Base-by-base conservation (phyloP, 2,797 vertebrate genomes). In the Pogonophryne albipinna region DNA sequence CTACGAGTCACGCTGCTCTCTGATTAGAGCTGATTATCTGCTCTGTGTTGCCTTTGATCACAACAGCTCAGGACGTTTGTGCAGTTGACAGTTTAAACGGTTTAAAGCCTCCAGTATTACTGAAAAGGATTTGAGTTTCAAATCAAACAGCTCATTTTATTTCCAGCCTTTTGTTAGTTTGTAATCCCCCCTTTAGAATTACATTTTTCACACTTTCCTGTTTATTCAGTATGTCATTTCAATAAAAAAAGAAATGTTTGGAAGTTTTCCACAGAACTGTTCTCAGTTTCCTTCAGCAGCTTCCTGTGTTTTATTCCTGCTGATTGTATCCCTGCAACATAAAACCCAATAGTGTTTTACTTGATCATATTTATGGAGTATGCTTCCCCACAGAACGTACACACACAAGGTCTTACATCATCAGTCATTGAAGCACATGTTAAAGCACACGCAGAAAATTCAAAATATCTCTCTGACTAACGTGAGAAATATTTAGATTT, bases 1-100 rank as follows among this genome's bases (percentile, higher is more conserved):
- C 57, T 45, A 51, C 14, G 0, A 50, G 70, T 77, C 76, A 57
- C 13, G 66, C 80, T 56, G 80, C 64, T 66, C 53, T 42, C 53
- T 63, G 61, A 53, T 81, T 61, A 58, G 68, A 49, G 34, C 82
- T 23, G 78, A 86, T 88, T 83, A 76, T 78, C 79, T 64, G 66
- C 72, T 59, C 60, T 70, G 71, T 78, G 73, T 51, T 23, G 65
- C 51, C 80, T 87, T 89, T 89, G 79, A 87, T 84, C 81, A 60
- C 8, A 41, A 13, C 57, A 27, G 83, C 70, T 79, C 66, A 53
- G 53, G 34, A 59, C 3, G 19, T 51, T 70, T 63, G 74, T 64
- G 73, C 20, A 27, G 49, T 41, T 58, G 51, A 66, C 77, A 57
- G 20, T 68, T 75, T 53, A 60, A 59, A 64, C 27, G 0, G 4